Evolutionary conservation across 2,888 invertebrate genomes (phyloP).

Genomic region (Heliconius cydno): DNA sequence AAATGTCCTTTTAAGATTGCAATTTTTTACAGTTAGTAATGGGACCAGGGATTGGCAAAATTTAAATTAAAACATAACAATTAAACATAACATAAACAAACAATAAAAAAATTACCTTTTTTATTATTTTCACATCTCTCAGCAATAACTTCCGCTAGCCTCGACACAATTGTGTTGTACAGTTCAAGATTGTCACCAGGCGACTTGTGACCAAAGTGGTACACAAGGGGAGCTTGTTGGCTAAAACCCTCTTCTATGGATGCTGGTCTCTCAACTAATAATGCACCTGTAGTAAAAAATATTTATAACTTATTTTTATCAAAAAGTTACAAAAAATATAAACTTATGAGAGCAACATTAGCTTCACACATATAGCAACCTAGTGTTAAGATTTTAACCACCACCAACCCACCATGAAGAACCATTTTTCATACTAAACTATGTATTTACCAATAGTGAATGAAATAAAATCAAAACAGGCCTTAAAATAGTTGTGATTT

Average conservation of each 20-base stretch:
- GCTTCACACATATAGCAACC: background rate
- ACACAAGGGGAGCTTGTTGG: slow-evolving; percentile 95
- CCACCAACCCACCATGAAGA: too few relatives aligned
- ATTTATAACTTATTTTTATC: slow-evolving; percentile 1
- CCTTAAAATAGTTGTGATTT: too few relatives aligned
- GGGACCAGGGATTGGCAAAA: background rate
- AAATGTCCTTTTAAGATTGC: background rate
- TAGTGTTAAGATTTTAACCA: too few relatives aligned
- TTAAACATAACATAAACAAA: too few relatives aligned
- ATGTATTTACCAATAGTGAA: too few relatives aligned
- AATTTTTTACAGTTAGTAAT: background rate
- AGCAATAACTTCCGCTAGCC: slow-evolving; percentile 93
- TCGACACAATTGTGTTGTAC: slow-evolving; percentile 91
- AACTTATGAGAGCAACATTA: background rate
- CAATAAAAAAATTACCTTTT: slow-evolving; percentile 88
- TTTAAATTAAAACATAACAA: background rate
- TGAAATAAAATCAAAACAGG: too few relatives aligned
- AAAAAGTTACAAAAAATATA: background rate
- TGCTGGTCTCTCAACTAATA: slow-evolving; percentile 95
- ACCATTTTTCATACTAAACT: too few relatives aligned
- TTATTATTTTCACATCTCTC: slow-evolving; percentile 93
- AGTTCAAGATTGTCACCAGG: slow-evolving; percentile 91
- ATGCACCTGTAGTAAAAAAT: slow-evolving; percentile 83
- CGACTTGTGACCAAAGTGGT: slow-evolving; percentile 94
- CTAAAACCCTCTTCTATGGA: slow-evolving; percentile 98